Percentiles rank a stretch among this genome's conserved stretches.
Conservation (phyloP, 2,113 vertebrate species). For the Pluvialis apricaria region DNA sequence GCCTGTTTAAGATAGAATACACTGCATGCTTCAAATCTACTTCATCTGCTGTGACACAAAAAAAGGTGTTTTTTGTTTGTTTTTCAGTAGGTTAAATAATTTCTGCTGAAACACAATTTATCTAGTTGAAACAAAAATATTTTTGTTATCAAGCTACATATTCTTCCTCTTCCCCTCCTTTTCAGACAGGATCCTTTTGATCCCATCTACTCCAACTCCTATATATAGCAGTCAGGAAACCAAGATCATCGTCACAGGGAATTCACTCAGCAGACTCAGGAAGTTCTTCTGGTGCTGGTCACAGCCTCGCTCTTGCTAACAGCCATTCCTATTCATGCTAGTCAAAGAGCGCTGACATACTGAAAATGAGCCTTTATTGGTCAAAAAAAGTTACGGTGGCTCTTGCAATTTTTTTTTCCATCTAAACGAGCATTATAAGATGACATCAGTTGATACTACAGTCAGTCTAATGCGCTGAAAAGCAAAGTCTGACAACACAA, state of each 20-base stretch:
- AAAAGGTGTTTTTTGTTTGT: neutral
- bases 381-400: neutral
- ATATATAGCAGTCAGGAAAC: neutral
- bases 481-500: neutral
- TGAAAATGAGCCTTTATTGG: neutral
- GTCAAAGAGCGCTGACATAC: neutral
- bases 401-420: neutral
- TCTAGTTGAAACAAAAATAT: neutral
- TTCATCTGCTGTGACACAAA: neutral
- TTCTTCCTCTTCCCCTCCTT: neutral
- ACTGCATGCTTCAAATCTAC: neutral
- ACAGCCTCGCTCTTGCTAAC: neutral
- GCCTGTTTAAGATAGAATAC: neutral
- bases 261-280: neutral
- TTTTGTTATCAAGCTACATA: neutral
- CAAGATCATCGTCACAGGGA: neutral
- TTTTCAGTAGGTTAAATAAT: neutral
- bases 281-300: neutral
- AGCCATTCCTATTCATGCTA: neutral
- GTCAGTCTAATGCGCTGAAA: neutral
- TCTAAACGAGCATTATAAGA: neutral
- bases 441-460: neutral
- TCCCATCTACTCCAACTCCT: neutral
- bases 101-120: neutral
- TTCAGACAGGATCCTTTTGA: neutral